Evolutionary conservation across 2,888 invertebrate genomes (phyloP).

Genomic region (Endotricha flammealis): DNA sequence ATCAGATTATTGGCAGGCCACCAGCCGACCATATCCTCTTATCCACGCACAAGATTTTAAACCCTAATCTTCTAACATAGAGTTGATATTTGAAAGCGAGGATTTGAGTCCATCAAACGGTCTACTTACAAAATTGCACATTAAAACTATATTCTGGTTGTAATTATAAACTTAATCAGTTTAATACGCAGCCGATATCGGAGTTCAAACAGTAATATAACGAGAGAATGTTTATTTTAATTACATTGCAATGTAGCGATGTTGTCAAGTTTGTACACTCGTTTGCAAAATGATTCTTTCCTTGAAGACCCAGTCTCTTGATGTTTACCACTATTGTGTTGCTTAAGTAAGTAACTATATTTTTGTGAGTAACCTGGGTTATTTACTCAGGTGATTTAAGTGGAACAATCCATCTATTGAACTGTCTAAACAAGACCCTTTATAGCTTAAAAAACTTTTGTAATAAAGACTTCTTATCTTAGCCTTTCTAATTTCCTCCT

Average conservation of each 20-base stretch:
- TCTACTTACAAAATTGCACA: conserved; percentile 31
- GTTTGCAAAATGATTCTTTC: too few species aligned
- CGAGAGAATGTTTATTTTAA: neutral
- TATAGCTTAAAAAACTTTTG: too few species aligned
- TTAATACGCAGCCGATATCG: conserved; percentile 4
- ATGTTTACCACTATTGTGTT: too few species aligned
- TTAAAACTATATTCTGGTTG: conserved; percentile 24
- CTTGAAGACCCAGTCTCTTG: too few species aligned
- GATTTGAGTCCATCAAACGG: conserved; percentile 8
- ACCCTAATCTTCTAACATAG: conserved; percentile 17
- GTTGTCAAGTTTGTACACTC: too few species aligned
- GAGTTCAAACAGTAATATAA: neutral
- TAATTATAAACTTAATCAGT: conserved; percentile 19
- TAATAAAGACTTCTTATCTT: too few species aligned
- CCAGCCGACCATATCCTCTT: conserved; percentile 20
- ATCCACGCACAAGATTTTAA: neutral
- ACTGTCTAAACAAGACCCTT: too few species aligned
- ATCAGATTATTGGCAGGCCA: conserved; percentile 23
- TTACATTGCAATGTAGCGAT: neutral
- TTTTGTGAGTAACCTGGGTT: too few species aligned
- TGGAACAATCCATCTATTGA: too few species aligned
- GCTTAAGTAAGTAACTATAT: too few species aligned
- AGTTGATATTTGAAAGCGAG: conserved; percentile 13
- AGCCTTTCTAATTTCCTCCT: too few species aligned
- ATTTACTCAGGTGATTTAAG: too few species aligned